Evolutionary conservation across 2,113 vertebrate genomes (phyloP).

Genomic region (Tupaia tana): DNA sequence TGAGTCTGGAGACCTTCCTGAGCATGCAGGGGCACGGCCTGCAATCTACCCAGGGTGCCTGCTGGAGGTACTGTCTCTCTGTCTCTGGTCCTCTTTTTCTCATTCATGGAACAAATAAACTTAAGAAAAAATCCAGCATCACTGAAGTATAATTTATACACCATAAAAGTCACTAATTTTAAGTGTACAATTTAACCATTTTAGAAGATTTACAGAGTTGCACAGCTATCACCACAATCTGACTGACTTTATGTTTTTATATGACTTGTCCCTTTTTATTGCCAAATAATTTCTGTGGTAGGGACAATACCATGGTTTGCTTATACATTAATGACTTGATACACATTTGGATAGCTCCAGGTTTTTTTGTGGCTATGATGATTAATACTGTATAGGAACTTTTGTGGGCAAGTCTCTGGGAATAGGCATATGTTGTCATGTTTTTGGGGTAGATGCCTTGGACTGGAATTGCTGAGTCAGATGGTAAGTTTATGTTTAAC

Average conservation of each 20-base stretch:
- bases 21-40: too few relatives aligned
- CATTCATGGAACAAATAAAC: too few relatives aligned
- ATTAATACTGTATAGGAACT: too few relatives aligned
- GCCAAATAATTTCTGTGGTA: background rate
- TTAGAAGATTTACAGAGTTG: background rate
- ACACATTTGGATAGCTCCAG: background rate
- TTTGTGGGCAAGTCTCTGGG: too few relatives aligned
- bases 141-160: background rate
- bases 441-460: background rate
- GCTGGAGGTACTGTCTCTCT: too few relatives aligned
- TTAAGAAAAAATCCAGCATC: background rate
- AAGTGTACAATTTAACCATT: background rate
- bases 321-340: background rate
- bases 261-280: background rate
- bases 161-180: background rate
- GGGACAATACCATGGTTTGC: background rate
- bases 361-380: too few relatives aligned
- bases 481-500: background rate
- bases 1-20: too few relatives aligned
- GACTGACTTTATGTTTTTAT: background rate
- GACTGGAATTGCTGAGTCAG: background rate
- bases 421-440: background rate
- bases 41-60: too few relatives aligned
- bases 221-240: background rate
- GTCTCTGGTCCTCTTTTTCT: too few relatives aligned